These are phyloP conservation scores for Leguminivora glycinivorella DNA, from an alignment of 1,140 invertebrate genomes.

Conservation along the genomic window DNA sequence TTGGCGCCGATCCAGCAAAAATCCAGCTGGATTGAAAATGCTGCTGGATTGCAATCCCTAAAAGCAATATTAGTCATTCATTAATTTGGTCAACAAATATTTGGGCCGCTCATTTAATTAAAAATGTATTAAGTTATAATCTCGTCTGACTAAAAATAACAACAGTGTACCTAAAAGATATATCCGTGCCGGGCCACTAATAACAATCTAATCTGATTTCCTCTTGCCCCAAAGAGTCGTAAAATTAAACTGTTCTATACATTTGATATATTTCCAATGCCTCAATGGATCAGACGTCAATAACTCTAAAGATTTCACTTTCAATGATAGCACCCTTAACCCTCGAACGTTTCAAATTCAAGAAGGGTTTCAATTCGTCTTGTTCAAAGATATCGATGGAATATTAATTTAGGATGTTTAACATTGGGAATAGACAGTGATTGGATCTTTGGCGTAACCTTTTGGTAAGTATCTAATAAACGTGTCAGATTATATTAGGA, in stretches of 20 bases:
- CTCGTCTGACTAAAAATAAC: no score
- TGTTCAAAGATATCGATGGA: conserved; percentile 9
- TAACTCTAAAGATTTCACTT: conserved; percentile 31
- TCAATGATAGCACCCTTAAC: conserved; percentile 22
- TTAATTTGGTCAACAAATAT: no score
- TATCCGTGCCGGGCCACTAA: not conserved
- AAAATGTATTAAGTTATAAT: no score
- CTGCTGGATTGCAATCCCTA: no score
- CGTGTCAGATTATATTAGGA: no score
- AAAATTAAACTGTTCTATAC: not conserved
- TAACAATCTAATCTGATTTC: no score
- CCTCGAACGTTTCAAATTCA: conserved; percentile 18
- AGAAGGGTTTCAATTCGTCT: conserved; percentile 15
- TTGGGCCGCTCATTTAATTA: no score
- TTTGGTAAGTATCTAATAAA: not conserved
- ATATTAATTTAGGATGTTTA: conserved; percentile 21
- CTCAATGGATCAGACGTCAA: not conserved
- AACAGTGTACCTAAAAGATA: not conserved
- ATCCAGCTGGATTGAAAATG: no score
- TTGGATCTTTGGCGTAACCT: not conserved
- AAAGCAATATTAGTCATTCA: no score
- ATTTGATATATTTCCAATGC: not conserved
- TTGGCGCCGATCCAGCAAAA: no score
- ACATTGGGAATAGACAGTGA: not conserved
- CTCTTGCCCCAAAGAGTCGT: no score